Percentiles rank a stretch among this genome's conserved stretches.
Evolutionary conservation across 1,140 invertebrate species (phyloP).

Genomic region (Hyposmocoma kahamanoa): DNA sequence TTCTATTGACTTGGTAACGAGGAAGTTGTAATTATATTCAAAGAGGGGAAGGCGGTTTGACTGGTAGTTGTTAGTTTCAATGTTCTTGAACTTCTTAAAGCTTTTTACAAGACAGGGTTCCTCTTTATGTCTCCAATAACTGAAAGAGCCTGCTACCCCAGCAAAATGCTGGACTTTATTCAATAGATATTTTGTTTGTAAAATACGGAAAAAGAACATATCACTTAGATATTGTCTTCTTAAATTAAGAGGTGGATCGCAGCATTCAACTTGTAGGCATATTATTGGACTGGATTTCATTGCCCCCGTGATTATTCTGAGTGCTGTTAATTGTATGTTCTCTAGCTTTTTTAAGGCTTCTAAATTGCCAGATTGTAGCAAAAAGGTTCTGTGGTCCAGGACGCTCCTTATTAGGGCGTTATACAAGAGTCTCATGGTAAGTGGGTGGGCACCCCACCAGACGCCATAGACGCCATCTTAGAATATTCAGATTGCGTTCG

Average conservation of each 20-base stretch:
- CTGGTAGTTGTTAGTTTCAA: too few species aligned
- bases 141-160: not conserved
- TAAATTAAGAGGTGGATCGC: constrained; percentile 17
- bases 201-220: constrained; percentile 14
- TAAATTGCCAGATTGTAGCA: constrained; percentile 10
- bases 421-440: constrained; percentile 20
- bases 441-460: constrained; percentile 25
- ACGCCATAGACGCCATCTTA: constrained; percentile 17
- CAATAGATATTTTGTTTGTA: constrained; percentile 13
- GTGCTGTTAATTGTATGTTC: constrained; percentile 15
- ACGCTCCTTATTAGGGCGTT: constrained; percentile 25
- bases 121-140: too few species aligned
- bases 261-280: constrained; percentile 24
- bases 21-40: too few species aligned
- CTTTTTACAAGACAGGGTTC: too few species aligned
- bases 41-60: too few species aligned
- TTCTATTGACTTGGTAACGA: too few species aligned
- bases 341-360: constrained; percentile 9
- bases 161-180: constrained; percentile 2
- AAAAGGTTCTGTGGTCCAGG: constrained; percentile 20
- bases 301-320: constrained; percentile 12
- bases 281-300: constrained; percentile 20
- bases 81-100: too few species aligned
- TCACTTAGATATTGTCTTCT: constrained; percentile 19
- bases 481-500: constrained; percentile 17